Evolutionary conservation across 2,797 vertebrate species (phyloP).

Genomic region (Ceyx erithaca): DNA sequence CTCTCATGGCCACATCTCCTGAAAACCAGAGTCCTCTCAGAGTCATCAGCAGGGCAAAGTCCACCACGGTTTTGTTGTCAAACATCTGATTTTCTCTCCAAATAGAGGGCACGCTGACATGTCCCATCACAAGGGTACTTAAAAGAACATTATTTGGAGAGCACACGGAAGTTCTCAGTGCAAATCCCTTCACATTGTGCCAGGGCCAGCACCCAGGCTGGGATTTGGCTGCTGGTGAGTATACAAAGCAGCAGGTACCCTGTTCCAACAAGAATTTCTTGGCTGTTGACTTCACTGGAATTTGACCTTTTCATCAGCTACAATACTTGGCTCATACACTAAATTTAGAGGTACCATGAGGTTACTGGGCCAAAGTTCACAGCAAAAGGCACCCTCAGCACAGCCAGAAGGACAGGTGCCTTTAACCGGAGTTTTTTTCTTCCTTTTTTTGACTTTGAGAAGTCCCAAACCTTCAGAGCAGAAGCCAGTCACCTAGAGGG

Average conservation of each 20-base stretch:
- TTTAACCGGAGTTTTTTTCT: neutral
- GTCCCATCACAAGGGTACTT: neutral
- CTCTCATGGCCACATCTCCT: too few relatives aligned
- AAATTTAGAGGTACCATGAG: conserved; percentile 15
- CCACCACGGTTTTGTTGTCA: neutral
- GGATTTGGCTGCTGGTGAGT: neutral
- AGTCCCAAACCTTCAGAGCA: neutral
- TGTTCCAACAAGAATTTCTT: neutral
- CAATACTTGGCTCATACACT: conserved; percentile 6
- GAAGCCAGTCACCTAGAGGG: neutral
- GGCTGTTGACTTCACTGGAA: neutral
- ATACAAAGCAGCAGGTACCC: neutral
- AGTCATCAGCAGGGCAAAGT: neutral
- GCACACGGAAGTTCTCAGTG: neutral
- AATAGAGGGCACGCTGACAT: neutral
- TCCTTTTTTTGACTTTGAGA: neutral
- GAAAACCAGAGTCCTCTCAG: neutral
- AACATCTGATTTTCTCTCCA: neutral
- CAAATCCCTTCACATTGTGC: neutral
- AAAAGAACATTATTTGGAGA: neutral
- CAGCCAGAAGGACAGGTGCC: neutral
- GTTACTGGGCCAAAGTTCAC: conserved; percentile 29
- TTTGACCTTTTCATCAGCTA: conserved; percentile 39
- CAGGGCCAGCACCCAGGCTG: neutral
- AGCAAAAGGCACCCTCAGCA: neutral